Conservation (phyloP, 1,140 invertebrate species). For the Reticulitermes speratus region DNA sequence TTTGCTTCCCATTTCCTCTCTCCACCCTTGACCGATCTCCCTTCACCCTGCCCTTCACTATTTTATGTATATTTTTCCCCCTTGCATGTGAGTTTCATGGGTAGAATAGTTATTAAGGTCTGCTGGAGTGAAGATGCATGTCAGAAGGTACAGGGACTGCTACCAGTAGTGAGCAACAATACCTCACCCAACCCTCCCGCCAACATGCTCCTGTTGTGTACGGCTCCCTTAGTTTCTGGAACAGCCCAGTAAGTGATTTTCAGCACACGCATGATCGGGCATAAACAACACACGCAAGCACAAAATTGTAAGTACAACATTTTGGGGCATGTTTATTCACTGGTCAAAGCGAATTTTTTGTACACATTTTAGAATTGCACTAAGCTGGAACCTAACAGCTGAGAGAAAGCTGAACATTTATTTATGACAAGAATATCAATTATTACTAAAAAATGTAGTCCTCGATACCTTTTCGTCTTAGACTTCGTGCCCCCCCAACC, state of each 20-base stretch:
- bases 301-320: neutral
- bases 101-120: constrained; percentile 13
- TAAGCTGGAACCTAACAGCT: no score
- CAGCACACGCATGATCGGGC: neutral
- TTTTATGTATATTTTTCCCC: constrained; percentile 4
- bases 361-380: no score
- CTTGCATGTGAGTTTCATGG: neutral
- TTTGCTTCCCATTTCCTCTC: constrained; percentile 20
- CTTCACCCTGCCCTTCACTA: constrained; percentile 20
- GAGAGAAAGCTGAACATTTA: no score
- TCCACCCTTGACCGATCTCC: constrained; percentile 25
- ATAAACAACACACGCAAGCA: no score
- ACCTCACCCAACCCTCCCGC: neutral
- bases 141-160: neutral
- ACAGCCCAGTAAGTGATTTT: neutral
- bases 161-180: neutral
- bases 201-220: no score
- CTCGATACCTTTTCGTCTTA: neutral
- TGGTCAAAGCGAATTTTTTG: no score
- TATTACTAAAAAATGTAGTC: no score
- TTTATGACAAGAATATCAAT: no score
- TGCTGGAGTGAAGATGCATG: neutral
- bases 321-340: neutral
- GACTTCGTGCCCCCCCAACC: neutral
- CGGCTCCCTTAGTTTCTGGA: neutral